phyloP scores from a whole-genome alignment of 2,113 vertebrate genomes.

The Nettapus auritus region DNA sequence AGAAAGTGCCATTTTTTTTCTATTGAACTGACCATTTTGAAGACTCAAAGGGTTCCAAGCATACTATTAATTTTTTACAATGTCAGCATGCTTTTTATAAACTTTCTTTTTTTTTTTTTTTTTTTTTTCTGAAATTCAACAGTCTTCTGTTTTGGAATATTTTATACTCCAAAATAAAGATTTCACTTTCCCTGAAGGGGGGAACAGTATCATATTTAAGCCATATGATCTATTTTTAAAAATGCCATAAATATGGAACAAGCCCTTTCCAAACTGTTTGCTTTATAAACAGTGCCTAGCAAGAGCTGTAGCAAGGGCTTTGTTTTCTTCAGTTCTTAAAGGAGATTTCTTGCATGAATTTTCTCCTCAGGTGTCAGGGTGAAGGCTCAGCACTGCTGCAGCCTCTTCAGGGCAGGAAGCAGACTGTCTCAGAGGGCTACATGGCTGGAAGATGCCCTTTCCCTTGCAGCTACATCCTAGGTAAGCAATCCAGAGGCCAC shows the following conservation, averaged over 20 bases:
- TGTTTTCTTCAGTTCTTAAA: slow-evolving; percentile 3
- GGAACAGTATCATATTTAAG: slow-evolving; percentile 67
- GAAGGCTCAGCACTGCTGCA: neutral
- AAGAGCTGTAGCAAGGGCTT: neutral
- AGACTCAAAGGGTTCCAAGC: slow-evolving; percentile 67
- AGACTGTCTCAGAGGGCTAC: rapidly evolving
- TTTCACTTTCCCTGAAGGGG: slow-evolving; percentile 48
- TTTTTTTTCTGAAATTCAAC: slow-evolving; percentile 53
- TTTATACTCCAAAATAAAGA: slow-evolving; percentile 67
- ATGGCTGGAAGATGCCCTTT: neutral
- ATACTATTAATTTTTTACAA: slow-evolving; percentile 73
- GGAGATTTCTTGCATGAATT: neutral
- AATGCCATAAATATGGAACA: slow-evolving; percentile 26
- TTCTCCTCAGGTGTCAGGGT: neutral
- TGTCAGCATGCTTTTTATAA: slow-evolving; percentile 73
- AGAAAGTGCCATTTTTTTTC: slow-evolving; percentile 23
- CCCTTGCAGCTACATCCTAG: neutral
- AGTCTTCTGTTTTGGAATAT: slow-evolving; percentile 54
- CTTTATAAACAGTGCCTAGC: neutral
- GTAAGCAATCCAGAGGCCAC: neutral
- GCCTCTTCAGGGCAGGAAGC: rapidly evolving
- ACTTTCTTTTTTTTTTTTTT: slow-evolving; percentile 1
- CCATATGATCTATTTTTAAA: slow-evolving; percentile 71
- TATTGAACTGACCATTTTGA: slow-evolving; percentile 54
- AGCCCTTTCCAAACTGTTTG: slow-evolving; percentile 27